Conservation (phyloP, 2,113 vertebrate species). For the Erythrocebus patas region DNA sequence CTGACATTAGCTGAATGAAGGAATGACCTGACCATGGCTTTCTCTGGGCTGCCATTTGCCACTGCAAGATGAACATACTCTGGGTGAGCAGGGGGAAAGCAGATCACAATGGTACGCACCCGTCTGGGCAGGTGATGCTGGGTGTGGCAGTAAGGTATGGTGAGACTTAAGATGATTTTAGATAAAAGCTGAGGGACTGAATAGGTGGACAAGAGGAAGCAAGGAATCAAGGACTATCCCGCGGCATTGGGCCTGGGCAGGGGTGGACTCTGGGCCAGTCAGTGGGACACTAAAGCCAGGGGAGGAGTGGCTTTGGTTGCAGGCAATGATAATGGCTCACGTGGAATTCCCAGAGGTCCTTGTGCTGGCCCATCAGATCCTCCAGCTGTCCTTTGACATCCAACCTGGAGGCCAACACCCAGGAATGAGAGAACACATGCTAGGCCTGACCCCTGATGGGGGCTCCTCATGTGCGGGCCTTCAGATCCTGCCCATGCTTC, state of each 20-base stretch:
- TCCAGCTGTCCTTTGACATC: neutral
- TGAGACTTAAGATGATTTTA: neutral
- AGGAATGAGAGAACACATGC: neutral
- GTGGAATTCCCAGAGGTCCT: constrained; percentile 70
- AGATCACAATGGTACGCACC: neutral
- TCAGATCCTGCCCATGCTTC: neutral
- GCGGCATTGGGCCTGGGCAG: neutral
- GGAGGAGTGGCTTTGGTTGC: neutral
- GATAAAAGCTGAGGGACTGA: neutral
- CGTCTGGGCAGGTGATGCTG: accelerated
- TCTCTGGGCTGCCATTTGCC: neutral
- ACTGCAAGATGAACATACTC: neutral
- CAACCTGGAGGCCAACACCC: neutral
- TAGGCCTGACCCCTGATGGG: neutral
- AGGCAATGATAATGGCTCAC: constrained; percentile 34
- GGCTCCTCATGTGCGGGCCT: neutral
- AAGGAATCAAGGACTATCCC: neutral
- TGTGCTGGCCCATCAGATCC: constrained; percentile 24
- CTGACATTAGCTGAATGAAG: neutral
- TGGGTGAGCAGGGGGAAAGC: neutral
- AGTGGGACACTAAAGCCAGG: neutral
- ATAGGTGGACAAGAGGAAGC: neutral
- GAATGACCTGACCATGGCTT: neutral
- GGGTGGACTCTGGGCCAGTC: neutral
- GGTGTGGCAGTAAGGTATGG: accelerated